Evolutionary conservation across 2,113 vertebrate species (phyloP).

Genomic region (Ameiurus melas): DNA sequence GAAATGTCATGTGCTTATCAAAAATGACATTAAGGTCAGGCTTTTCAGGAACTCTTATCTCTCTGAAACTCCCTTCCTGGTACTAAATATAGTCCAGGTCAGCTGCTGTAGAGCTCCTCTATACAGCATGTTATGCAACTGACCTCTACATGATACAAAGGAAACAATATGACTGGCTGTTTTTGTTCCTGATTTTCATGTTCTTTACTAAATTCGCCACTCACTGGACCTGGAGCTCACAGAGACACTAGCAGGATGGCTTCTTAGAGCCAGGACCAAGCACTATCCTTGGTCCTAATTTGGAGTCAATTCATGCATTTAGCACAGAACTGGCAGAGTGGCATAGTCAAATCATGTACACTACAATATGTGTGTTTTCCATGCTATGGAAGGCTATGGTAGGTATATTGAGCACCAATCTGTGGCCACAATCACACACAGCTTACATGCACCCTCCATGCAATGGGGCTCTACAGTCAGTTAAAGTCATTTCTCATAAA

Average conservation of each 20-base stretch:
- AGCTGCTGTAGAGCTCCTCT: background rate
- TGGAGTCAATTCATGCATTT: background rate
- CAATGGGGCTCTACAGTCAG: conserved; percentile 59
- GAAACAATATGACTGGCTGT: background rate
- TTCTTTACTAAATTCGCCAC: background rate
- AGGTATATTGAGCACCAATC: conserved; percentile 61
- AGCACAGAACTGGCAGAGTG: background rate
- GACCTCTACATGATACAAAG: conserved; percentile 17
- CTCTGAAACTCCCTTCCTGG: background rate
- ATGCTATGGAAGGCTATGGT: conserved; percentile 53
- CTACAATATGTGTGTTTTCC: conserved; percentile 46
- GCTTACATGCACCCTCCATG: conserved; percentile 62
- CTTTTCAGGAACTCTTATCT: conserved; percentile 21
- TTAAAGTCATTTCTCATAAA: conserved; percentile 52
- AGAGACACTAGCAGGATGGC: background rate
- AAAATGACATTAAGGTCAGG: background rate
- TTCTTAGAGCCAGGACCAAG: no score
- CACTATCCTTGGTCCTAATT: background rate
- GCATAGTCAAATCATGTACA: conserved; percentile 51
- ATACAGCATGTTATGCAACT: conserved; percentile 16
- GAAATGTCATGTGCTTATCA: conserved; percentile 7
- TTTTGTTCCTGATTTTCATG: background rate
- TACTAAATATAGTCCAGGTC: conserved; percentile 16
- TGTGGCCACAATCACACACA: conserved; percentile 62
- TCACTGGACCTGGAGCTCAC: background rate